Evolutionary conservation across 2,888 invertebrate genomes (phyloP), one percentile per base, ranked within the genome.

Genomic region (Apamea crenata): DNA sequence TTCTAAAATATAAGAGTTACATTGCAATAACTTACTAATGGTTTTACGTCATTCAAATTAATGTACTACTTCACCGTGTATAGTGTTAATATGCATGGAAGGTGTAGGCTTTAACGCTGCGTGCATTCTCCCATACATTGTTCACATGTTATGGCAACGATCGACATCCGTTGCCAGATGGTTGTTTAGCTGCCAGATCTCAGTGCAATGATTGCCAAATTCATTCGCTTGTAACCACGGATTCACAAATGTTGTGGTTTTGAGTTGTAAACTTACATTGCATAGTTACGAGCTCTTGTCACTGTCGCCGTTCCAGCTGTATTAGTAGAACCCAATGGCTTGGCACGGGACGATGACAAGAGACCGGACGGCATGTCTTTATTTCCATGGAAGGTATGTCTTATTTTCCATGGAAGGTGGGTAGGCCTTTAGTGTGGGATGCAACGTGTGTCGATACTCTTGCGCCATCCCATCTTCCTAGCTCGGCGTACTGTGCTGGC

Each of bases 121-220:
- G 5, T 1, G 5, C 40, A 44, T 44, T 36, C 61, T n/a, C 1
- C 16, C 21, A n/a, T 56, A 21, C 16, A 59, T 67, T 44, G 66
- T 44, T n/a, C 50, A 74, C 50, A 50, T 32, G 7, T 36, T 36
- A 59, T 66, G 65, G 59, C n/a, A 65, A 56, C 47, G 44, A 50
- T 66, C 21, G 56, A 56, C 47, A 40, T 50, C 6, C 21, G 65
- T 25, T 77, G 32, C 69, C 82, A 83, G 65, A 47, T 63, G 47
- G 70, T 56, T 63, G 36, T 53, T 32, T 10, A 70, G 68, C 66
- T 85, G 76, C 83, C 69, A 83, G 56, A 85, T 81, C 40, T 53
- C 18, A 73, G 47, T 40, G 47, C 66, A 85, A 85, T 85, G 50
- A 83, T 76, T 50, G 81, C 73, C 70, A 83, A 83, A 76, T 59